Evolutionary conservation across 2,888 invertebrate species (phyloP), one percentile per base, ranked within the genome.

Genomic region (Eilema sororculum): DNA sequence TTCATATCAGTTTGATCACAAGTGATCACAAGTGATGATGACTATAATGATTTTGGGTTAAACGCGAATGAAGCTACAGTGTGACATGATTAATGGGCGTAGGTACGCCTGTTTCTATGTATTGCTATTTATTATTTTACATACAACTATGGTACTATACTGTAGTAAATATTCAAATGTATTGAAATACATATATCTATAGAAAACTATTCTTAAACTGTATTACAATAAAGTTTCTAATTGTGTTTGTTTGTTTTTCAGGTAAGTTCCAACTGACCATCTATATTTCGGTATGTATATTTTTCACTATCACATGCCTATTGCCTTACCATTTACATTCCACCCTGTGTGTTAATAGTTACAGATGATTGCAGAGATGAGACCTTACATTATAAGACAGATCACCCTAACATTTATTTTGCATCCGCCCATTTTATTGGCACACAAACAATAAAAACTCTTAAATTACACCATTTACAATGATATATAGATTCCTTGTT

Each of bases 191-290:
- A 59, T 28, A 33, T n/a, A n/a, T n/a, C 20, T n/a, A n/a, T n/a
- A n/a, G n/a, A n/a, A n/a, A n/a, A n/a, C n/a, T n/a, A n/a, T n/a
- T n/a, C 25, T 4, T 20, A 9, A 56, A 65, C 0, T 56, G 6
- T 2, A 24, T 13, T 30, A n/a, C 12, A 16, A 30, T 30, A n/a
- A 22, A 12, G n/a, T 33, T 65, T 16, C 24, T 57, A 22, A 65
- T 33, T n/a, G 16, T 65, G 16, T 66, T 66, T 59, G 6, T 25
- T 59, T 66, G 0, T 6, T 59, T 66, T 89, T 46, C 89, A 91
- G 91, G 91, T 91, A 91, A 87, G 90, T 76, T 73, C 67, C 67
- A 41, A 72, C 52, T 20, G 52, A n/a, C 2, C n/a, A 52, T 52
- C 52, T 52, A 9, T 52, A n/a, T 52, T 52, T 25, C 16, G 28